Evolutionary conservation across 2,113 vertebrate genomes (phyloP).

Genomic region (Equus przewalskii): DNA sequence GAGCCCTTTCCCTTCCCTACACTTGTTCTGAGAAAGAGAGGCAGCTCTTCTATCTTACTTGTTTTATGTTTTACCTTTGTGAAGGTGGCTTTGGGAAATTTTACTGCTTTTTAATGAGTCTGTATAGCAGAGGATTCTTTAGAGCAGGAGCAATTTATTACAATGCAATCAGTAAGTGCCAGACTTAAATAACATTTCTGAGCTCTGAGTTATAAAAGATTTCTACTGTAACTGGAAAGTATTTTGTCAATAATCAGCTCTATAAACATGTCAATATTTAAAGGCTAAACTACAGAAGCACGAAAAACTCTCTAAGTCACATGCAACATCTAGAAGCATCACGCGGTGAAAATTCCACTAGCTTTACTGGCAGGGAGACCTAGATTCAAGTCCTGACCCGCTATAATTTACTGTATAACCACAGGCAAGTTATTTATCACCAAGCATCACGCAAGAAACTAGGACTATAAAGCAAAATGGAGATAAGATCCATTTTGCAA

Average conservation of each 20-base stretch:
- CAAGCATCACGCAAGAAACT: conserved; percentile 7
- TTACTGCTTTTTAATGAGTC: conserved; percentile 14
- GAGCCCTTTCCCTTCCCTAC: background rate
- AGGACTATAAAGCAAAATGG: conserved; percentile 45
- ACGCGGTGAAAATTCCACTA: background rate
- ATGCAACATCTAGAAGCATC: background rate
- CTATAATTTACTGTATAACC: background rate
- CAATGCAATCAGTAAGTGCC: background rate
- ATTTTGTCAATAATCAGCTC: conserved; percentile 41
- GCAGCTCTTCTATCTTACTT: conserved; percentile 39
- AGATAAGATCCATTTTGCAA: background rate
- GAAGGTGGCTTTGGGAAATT: conserved; percentile 9
- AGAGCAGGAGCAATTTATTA: conserved; percentile 40
- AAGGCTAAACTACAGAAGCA: conserved; percentile 43
- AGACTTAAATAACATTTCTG: conserved; percentile 36
- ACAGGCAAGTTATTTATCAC: background rate
- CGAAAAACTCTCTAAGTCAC: conserved; percentile 30
- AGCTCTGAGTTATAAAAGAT: conserved; percentile 14
- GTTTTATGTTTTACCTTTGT: conserved; percentile 3
- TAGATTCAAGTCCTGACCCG: background rate
- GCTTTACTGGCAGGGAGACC: background rate
- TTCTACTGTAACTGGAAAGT: background rate
- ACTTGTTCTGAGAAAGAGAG: background rate
- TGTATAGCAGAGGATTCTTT: background rate
- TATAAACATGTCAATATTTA: conserved; percentile 64